phyloP scores from a whole-genome alignment of 2,113 vertebrate genomes.

The Ardeotis arabs region DNA sequence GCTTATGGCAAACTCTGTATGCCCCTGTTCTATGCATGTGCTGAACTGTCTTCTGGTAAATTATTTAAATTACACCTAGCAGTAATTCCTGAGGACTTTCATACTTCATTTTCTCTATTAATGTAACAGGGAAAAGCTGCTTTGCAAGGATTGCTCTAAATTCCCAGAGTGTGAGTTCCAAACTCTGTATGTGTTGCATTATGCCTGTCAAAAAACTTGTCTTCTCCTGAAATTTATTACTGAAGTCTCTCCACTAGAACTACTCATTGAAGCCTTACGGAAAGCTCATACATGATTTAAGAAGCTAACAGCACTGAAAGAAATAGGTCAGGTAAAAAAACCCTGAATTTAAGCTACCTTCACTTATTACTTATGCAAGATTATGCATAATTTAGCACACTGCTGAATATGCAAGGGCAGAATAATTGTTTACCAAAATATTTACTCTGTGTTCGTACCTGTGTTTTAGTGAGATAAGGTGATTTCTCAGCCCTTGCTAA shows the following conservation, averaged over 20 bases:
- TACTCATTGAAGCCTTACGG: slow-evolving; percentile 87
- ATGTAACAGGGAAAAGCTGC: slow-evolving; percentile 85
- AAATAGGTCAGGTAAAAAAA: slow-evolving; percentile 87
- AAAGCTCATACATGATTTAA: slow-evolving; percentile 91
- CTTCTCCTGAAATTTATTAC: slow-evolving; percentile 86
- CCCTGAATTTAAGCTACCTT: slow-evolving; percentile 86
- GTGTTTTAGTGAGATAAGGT: slow-evolving; percentile 86
- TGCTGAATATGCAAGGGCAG: slow-evolving; percentile 87
- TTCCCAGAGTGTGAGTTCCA: slow-evolving; percentile 85
- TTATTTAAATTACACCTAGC: slow-evolving; percentile 89
- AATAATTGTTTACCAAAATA: slow-evolving; percentile 91
- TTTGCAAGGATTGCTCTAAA: slow-evolving; percentile 85
- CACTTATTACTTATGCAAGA: slow-evolving; percentile 89
- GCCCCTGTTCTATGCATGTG: slow-evolving; percentile 81
- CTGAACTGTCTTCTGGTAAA: slow-evolving; percentile 85
- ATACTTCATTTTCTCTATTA: slow-evolving; percentile 87
- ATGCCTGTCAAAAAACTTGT: slow-evolving; percentile 87
- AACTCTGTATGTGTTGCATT: slow-evolving; percentile 82
- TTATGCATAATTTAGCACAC: slow-evolving; percentile 90
- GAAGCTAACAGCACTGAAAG: slow-evolving; percentile 88
- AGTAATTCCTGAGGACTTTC: slow-evolving; percentile 85
- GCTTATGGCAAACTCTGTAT: slow-evolving; percentile 86
- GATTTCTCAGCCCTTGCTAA: slow-evolving; percentile 82
- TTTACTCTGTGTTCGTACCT: slow-evolving; percentile 85
- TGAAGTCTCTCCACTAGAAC: slow-evolving; percentile 84